Base-by-base conservation (phyloP, 2,797 vertebrate species). In the Micropoecilia bifurca region DNA sequence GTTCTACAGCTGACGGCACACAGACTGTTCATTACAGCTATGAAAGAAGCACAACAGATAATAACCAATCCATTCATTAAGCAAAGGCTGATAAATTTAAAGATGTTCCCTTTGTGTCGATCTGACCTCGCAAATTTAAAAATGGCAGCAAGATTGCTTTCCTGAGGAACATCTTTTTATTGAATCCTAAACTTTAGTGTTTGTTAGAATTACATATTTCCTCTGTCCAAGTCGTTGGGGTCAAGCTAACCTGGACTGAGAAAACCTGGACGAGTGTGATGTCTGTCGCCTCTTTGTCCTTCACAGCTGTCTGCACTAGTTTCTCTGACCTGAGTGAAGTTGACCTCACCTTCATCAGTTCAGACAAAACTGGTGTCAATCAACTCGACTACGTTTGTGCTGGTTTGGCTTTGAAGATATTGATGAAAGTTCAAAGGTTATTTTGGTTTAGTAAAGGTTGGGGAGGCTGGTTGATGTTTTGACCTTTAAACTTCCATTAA, bases 191-290 rank as follows among this genome's bases (percentile, higher is more conserved):
- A 66, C 13, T 30, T 77, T 50, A 5, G 7, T 20, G 53, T 59
- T 43, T 0, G 50, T 76, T 33, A 76, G 39, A 77, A 7, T 25
- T 66, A 9, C 22, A 22, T 2, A 20, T 66, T 30, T 59, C 74
- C 33, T 69, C 0, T 14, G 0, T 39, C 73, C 28, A 20, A 33
- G 45, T 41, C 30, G 46, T 63, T 55, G 10, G n/a, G 72, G 85
- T 88, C 77, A 50, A 6, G 18, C 13, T 69, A 75, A 83, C 73
- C 74, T n/a, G 73, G 79, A 73, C 75, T 47, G 57, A 6, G 57
- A 59, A 79, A 75, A 13, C 4, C 41, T 14, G 10, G 8, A 57
- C 7, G 16, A 59, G 39, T 46, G 28, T n/a, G 14, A 77, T 76
- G 28, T 3, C n/a, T 61, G n/a, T 6, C 71, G 18, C 14, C 55